These are phyloP conservation scores for Hippocampus barbouri DNA, from an alignment of 2,113 vertebrate genomes.

Conservation along the genomic window DNA sequence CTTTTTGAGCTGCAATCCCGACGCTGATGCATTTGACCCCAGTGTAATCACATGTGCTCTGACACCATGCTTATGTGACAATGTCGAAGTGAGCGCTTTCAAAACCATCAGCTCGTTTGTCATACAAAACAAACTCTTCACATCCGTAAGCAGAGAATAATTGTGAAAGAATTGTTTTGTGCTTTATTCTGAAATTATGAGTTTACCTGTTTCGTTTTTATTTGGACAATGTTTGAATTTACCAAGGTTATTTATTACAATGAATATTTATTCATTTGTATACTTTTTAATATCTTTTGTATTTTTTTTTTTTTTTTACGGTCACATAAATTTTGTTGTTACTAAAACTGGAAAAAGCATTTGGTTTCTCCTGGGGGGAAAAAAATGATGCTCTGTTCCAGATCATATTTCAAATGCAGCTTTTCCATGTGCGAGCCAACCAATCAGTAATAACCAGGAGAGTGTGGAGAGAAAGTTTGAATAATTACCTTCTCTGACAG, in stretches of 20 bases:
- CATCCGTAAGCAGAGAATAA: background rate
- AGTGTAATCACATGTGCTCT: too few species aligned
- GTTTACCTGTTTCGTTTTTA: conserved; percentile 52
- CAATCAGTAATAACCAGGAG: conserved; percentile 5
- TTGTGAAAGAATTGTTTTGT: conserved; percentile 15
- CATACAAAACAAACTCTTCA: background rate
- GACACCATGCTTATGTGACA: background rate
- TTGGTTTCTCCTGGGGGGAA: background rate
- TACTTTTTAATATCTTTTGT: conserved; percentile 52
- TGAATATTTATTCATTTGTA: conserved; percentile 75
- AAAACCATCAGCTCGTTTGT: conserved; percentile 12
- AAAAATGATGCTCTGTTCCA: conserved; percentile 32
- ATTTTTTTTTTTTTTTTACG: conserved; percentile 31
- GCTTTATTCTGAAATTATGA: conserved; percentile 45
- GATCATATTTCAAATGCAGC: background rate
- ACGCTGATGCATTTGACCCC: background rate
- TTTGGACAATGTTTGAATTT: conserved; percentile 61
- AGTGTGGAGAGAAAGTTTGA: background rate
- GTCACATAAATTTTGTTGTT: conserved; percentile 40
- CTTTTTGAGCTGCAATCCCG: conserved; percentile 6
- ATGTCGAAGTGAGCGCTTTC: conserved; percentile 25
- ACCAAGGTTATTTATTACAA: conserved; percentile 73
- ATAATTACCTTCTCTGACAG: conserved; percentile 3
- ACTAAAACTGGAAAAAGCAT: conserved; percentile 3
- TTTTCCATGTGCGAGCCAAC: conserved; percentile 32